Evolutionary conservation across 2,797 vertebrate species (phyloP).

Genomic region (Echeneis naucrates): DNA sequence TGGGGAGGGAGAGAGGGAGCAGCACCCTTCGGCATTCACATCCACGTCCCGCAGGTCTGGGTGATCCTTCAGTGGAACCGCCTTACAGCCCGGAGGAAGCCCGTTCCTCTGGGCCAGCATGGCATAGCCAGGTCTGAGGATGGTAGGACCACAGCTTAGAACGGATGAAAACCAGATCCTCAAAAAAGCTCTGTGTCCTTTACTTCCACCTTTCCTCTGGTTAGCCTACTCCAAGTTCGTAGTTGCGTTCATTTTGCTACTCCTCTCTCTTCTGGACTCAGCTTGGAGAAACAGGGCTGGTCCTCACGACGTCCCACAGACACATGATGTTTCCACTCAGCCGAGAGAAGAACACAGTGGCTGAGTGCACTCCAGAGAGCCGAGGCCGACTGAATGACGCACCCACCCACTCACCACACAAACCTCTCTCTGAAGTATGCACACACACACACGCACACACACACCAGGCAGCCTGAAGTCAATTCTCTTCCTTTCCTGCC

Average conservation of each 20-base stretch:
- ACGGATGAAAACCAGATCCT: constrained; percentile 23
- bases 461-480: constrained; percentile 46
- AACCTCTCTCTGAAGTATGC: constrained; percentile 68
- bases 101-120: constrained; percentile 83
- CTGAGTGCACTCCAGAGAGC: constrained; percentile 72
- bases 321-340: constrained; percentile 83
- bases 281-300: constrained; percentile 63
- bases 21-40: constrained; percentile 62
- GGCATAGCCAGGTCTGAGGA: constrained; percentile 70
- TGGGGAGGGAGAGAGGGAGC: constrained; percentile 68
- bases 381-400: constrained; percentile 68
- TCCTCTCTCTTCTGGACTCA: constrained; percentile 49
- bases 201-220: not conserved
- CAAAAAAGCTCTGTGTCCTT: constrained; percentile 21
- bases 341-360: constrained; percentile 64
- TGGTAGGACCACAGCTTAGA: constrained; percentile 13
- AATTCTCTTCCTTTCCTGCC: constrained; percentile 58
- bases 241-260: constrained; percentile 33
- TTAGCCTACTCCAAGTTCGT: constrained; percentile 22
- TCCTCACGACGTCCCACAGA: constrained; percentile 73
- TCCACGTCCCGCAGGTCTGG: constrained; percentile 68
- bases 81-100: constrained; percentile 70
- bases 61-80: constrained; percentile 68
- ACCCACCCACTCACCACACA: constrained; percentile 79
- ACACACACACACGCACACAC: constrained; percentile 47